Base-by-base conservation (phyloP, 2,888 invertebrate genomes). In the Cryptophagus acutangulus region DNA sequence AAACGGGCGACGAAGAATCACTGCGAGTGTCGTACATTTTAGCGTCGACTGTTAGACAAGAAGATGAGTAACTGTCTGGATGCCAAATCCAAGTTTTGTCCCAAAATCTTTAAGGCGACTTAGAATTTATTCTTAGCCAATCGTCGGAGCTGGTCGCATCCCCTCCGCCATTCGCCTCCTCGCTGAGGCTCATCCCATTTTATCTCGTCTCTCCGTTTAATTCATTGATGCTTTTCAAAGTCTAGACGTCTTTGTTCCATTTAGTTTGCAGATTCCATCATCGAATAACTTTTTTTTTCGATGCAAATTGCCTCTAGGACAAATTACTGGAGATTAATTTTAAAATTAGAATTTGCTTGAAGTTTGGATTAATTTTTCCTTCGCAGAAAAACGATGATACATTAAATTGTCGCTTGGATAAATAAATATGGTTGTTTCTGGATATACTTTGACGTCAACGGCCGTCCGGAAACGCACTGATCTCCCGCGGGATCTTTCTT, bases 1-100 rank as follows among this genome's bases (percentile, higher is more conserved):
- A 63, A 40, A 58, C 54, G 9, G 68, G 68, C 13, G 67, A 67
- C 17, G 63, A 58, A 34, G 63, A 57, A 34, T 61, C 65, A 55
- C 62, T 63, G 15, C 62, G 61, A 40, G 58, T 61, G 29, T 33
- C 34, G 17, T 34, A 18, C 17, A 34, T 20, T 34, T 34, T 34
- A 9, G 10, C 4, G 6, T 8, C 13, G 10, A 29, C 35, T 37
- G 16, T 36, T 40, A 33, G 40, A 42, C 31, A 18, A 45, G 35
- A 40, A 46, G 45, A 46, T 48, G 43, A 41, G 41, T 40, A 45
- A 55, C 48, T 50, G 51, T 46, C 41, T 42, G 37, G 35, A 43
- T 43, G 49, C 15, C 39, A 39, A 44, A 42, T 38, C 44, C 46
- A 41, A 46, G 48, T 49, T 49, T 55, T 52, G 45, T 48, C 43